Conservation (phyloP, 1,140 invertebrate genomes). For the Lepidotrigona ventralis region DNA sequence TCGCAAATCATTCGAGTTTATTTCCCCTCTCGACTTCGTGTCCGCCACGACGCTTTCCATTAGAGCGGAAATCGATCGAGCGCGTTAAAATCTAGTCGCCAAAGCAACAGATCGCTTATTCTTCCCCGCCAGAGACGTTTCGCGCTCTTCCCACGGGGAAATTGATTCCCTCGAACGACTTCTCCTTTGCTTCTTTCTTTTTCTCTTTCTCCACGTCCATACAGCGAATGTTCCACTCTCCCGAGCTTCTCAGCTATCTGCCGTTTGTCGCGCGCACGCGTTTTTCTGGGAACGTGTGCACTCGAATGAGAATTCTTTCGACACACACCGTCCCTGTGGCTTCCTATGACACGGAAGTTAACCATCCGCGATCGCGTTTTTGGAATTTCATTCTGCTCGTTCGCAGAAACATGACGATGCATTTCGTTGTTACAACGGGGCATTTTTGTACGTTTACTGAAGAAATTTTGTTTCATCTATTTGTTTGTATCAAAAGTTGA, state of each 20-base stretch:
- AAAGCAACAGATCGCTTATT: slow-evolving; percentile 38
- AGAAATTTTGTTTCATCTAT: too few relatives aligned
- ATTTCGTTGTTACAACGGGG: too few relatives aligned
- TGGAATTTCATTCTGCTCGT: too few relatives aligned
- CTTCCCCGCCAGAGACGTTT: neutral
- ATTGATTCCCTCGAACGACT: slow-evolving; percentile 5
- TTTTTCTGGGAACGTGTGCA: neutral
- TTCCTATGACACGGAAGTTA: too few relatives aligned
- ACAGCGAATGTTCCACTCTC: neutral
- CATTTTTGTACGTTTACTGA: too few relatives aligned
- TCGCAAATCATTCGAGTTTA: slow-evolving; percentile 25
- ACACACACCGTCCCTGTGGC: neutral
- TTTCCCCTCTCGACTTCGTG: slow-evolving; percentile 3
- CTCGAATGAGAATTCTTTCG: neutral
- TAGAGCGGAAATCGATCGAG: slow-evolving; percentile 24
- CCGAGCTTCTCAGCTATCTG: neutral
- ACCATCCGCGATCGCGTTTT: too few relatives aligned
- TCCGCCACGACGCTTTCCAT: slow-evolving; percentile 23
- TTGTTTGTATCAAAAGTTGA: too few relatives aligned
- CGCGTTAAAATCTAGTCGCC: neutral
- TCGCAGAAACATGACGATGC: too few relatives aligned
- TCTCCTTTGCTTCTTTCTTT: neutral
- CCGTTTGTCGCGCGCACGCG: neutral
- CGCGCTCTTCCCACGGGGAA: neutral
- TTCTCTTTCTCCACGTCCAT: neutral